Evolutionary conservation across 2,888 invertebrate genomes (phyloP).

Genomic region (Punctoribates punctum): DNA sequence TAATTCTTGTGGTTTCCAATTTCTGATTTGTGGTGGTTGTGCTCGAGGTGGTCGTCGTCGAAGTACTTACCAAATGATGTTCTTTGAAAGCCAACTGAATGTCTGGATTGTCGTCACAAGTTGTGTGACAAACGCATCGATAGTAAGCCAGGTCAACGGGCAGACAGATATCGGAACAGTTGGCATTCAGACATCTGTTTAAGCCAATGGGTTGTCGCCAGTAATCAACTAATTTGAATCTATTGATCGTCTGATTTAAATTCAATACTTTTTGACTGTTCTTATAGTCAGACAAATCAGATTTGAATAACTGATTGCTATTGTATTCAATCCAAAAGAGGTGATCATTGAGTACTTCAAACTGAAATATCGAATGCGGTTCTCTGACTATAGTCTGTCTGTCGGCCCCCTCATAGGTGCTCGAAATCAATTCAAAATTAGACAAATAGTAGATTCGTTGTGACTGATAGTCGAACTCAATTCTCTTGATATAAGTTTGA

Average conservation of each 20-base stretch:
- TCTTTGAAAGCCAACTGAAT: neutral
- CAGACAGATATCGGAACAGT: constrained; percentile 17
- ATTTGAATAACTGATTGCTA: constrained; percentile 31
- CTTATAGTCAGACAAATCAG: neutral
- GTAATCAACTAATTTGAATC: constrained; percentile 1
- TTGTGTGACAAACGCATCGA: constrained; percentile 1
- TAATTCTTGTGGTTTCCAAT: neutral
- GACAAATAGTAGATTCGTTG: neutral
- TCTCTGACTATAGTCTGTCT: neutral
- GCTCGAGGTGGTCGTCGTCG: neutral
- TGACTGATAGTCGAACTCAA: neutral
- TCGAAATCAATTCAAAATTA: neutral
- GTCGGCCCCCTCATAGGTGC: constrained; percentile 9
- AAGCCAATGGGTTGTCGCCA: neutral
- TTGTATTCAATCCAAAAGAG: constrained; percentile 34
- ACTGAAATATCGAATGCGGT: neutral
- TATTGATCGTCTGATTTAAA: constrained; percentile 12
- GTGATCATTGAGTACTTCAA: neutral
- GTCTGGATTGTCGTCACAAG: constrained; percentile 5
- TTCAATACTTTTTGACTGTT: neutral
- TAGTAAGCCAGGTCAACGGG: neutral
- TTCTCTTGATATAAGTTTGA: neutral
- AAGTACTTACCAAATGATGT: neutral
- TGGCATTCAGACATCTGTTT: neutral
- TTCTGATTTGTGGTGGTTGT: neutral